A percentile compares a stretch with the other conserved stretches of the same genome.
phyloP scores from a whole-genome alignment of 1,140 invertebrate genomes.

The Pogonus chalceus region DNA sequence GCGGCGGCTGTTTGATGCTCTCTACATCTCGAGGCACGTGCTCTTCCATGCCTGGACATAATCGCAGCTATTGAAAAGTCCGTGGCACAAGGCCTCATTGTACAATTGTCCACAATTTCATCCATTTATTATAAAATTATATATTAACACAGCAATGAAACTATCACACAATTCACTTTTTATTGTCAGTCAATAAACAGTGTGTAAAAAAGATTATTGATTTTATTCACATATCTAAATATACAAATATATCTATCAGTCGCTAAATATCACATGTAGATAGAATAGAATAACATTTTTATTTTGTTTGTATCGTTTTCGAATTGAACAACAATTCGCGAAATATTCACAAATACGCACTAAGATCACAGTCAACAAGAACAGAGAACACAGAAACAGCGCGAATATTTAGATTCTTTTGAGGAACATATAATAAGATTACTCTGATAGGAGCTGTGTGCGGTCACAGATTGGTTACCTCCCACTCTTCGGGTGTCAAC shows the following conservation, averaged over 20 bases:
- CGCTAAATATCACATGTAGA: not conserved
- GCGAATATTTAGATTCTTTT: slow-evolving; percentile 34
- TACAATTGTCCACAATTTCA: slow-evolving; percentile 42
- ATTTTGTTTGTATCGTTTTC: not conserved
- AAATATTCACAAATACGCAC: not conserved
- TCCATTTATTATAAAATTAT: not conserved
- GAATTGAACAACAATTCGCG: not conserved
- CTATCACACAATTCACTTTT: not conserved
- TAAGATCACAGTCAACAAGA: slow-evolving; percentile 8
- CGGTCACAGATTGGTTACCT: slow-evolving; percentile 32
- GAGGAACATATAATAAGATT: slow-evolving; percentile 30
- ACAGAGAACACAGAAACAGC: slow-evolving; percentile 33
- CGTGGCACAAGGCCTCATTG: slow-evolving; percentile 58
- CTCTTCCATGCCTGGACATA: slow-evolving; percentile 57
- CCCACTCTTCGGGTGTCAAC: slow-evolving; percentile 32
- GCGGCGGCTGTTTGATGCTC: slow-evolving; percentile 23
- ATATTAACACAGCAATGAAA: not conserved
- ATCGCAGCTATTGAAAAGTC: slow-evolving; percentile 84
- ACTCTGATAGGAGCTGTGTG: slow-evolving; percentile 30
- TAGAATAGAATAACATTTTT: not conserved
- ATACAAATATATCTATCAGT: not conserved
- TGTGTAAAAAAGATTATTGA: too few relatives aligned
- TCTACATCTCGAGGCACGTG: slow-evolving; percentile 37
- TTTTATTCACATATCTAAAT: too few relatives aligned
- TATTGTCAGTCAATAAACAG: too few relatives aligned